These are phyloP conservation scores for Xylota sylvarum DNA, from an alignment of 2,888 invertebrate genomes.

Conservation along the genomic window DNA sequence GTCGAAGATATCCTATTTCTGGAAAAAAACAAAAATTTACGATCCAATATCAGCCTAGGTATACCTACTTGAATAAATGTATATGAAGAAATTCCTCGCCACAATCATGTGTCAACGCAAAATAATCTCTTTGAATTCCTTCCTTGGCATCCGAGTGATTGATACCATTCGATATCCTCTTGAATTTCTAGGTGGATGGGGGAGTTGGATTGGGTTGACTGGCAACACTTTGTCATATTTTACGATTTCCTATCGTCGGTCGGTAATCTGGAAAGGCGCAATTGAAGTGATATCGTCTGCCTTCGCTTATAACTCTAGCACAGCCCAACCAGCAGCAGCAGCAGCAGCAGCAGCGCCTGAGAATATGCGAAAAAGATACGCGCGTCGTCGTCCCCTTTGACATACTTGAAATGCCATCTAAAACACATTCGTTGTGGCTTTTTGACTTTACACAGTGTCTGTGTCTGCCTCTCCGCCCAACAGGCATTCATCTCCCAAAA, in stretches of 20 bases:
- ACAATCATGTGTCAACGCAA: conserved; percentile 56
- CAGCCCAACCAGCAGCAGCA: too few species aligned
- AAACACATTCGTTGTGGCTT: conserved; percentile 60
- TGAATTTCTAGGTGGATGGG: conserved; percentile 11
- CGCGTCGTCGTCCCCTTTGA: conserved; percentile 12
- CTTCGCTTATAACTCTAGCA: conserved; percentile 11
- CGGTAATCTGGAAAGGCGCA: conserved; percentile 7
- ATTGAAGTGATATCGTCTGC: conserved; percentile 32
- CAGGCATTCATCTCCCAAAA: conserved; percentile 41
- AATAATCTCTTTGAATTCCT: conserved; percentile 58
- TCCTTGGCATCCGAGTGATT: conserved; percentile 56
- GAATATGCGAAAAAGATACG: conserved; percentile 30
- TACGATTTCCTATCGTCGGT: conserved; percentile 34
- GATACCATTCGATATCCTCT: conserved; percentile 69
- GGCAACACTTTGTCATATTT: conserved; percentile 63
- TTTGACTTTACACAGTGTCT: conserved; percentile 41
- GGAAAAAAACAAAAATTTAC: conserved; percentile 65
- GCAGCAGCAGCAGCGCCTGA: not conserved
- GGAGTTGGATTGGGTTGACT: not conserved
- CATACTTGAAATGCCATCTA: conserved; percentile 46
- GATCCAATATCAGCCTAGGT: conserved; percentile 58
- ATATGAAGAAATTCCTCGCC: conserved; percentile 42
- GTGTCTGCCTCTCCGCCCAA: not conserved
- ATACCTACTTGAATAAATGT: too few species aligned
- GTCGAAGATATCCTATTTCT: conserved; percentile 43